phyloP scores from a whole-genome alignment of 37 sponge, comb jelly and placozoan species.

The Chondrilla cf. caribensis region DNA sequence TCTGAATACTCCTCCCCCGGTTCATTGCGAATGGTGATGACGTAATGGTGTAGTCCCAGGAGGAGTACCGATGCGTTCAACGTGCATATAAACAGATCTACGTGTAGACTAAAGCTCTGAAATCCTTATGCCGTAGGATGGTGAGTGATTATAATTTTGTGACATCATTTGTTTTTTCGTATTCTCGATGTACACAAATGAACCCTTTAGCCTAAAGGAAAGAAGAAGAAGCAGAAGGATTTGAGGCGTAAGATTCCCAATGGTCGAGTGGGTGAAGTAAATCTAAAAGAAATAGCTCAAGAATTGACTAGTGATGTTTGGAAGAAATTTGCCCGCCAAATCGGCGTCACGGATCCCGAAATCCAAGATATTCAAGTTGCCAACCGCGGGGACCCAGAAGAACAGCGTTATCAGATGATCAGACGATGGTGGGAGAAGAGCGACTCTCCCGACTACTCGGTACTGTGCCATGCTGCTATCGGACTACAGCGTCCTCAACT shows the following conservation, averaged over 20 bases:
- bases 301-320: neutral
- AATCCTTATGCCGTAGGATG: too few species aligned
- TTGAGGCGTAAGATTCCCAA: neutral
- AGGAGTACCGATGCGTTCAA: too few species aligned
- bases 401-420: conserved; percentile 17
- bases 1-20: too few species aligned
- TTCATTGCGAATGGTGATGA: too few species aligned
- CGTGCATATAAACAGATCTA: too few species aligned
- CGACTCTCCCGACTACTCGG: neutral
- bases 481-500: neutral
- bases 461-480: neutral
- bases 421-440: neutral
- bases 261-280: neutral
- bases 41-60: too few species aligned
- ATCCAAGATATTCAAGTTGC: neutral
- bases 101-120: too few species aligned
- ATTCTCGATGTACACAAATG: too few species aligned
- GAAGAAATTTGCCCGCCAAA: conserved; percentile 2
- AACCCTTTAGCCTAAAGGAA: neutral
- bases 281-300: neutral
- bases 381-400: neutral
- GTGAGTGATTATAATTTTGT: too few species aligned
- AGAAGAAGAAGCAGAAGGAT: neutral
- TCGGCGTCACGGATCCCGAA: neutral
- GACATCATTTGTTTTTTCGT: too few species aligned